A percentile compares a stretch with the other conserved stretches of the same genome.
phyloP scores from a whole-genome alignment of 2,888 invertebrate species.

The Hybos culiciformis region DNA sequence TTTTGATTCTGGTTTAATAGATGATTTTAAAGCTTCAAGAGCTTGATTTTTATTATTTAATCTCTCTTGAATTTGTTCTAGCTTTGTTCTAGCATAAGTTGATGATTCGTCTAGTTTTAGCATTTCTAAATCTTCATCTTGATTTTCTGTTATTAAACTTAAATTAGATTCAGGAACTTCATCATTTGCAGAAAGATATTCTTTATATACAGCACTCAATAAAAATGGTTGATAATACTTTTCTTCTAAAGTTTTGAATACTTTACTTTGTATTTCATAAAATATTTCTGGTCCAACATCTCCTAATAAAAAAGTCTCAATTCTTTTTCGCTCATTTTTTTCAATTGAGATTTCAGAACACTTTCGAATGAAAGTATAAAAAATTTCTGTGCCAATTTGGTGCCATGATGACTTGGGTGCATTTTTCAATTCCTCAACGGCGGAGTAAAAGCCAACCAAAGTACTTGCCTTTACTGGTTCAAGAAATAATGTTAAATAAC shows the following conservation, averaged over 20 bases:
- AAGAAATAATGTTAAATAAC: constrained; percentile 65
- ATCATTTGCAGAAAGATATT: constrained; percentile 32
- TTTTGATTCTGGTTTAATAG: constrained; percentile 70
- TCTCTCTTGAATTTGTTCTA: constrained; percentile 71
- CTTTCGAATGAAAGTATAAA: constrained; percentile 74
- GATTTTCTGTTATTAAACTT: constrained; percentile 21
- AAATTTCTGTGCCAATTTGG: constrained; percentile 81
- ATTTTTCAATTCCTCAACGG: constrained; percentile 68
- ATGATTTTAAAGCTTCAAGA: constrained; percentile 65
- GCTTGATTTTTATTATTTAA: constrained; percentile 73
- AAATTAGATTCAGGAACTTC: constrained; percentile 30
- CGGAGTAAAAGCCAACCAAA: constrained; percentile 74
- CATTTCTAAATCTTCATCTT: constrained; percentile 25
- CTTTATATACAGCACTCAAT: constrained; percentile 64
- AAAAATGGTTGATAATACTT: constrained; percentile 82
- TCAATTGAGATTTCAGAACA: constrained; percentile 72
- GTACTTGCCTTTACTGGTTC: constrained; percentile 72
- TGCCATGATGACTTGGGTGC: constrained; percentile 68
- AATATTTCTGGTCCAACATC: constrained; percentile 80
- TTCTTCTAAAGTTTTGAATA: constrained; percentile 66
- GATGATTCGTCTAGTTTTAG: constrained; percentile 32
- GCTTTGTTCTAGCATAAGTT: constrained; percentile 64
- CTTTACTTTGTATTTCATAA: constrained; percentile 70
- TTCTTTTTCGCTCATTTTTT: constrained; percentile 63
- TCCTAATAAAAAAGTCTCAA: constrained; percentile 77